These are phyloP conservation scores for Prunella strophiata DNA, from an alignment of 2,797 vertebrate genomes.

Conservation along the genomic window DNA sequence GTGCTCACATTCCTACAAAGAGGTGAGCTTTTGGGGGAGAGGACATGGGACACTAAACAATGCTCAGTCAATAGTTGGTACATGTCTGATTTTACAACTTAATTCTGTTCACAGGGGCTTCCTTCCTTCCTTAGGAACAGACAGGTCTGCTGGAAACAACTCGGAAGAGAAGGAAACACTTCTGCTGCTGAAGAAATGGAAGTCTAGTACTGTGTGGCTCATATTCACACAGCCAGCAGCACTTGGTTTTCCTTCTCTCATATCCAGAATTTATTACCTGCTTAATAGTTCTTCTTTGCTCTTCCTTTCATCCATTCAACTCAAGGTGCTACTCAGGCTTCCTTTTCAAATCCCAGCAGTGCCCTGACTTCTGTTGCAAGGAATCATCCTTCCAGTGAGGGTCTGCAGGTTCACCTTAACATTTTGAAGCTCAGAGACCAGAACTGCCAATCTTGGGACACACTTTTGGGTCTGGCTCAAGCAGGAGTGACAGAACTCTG, in stretches of 20 bases:
- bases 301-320: not conserved
- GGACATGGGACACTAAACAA: not conserved
- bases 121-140: not conserved
- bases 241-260: not conserved
- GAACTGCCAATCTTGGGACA: not conserved
- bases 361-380: not conserved
- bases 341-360: not conserved
- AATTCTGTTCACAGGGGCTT: not conserved
- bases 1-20: not conserved
- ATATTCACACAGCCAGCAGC: not conserved
- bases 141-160: not conserved
- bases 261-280: not conserved
- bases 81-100: not conserved
- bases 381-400: not conserved
- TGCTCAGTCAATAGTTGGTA: not conserved
- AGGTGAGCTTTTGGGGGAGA: not conserved
- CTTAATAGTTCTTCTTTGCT: not conserved
- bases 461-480: not conserved
- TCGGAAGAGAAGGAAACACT: not conserved
- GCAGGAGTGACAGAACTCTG: not conserved
- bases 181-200: not conserved
- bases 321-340: not conserved
- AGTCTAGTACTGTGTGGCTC: not conserved
- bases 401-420: not conserved
- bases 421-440: not conserved